These are phyloP conservation scores for Indicator indicator DNA, from an alignment of 2,113 vertebrate genomes.

Conservation along the genomic window DNA sequence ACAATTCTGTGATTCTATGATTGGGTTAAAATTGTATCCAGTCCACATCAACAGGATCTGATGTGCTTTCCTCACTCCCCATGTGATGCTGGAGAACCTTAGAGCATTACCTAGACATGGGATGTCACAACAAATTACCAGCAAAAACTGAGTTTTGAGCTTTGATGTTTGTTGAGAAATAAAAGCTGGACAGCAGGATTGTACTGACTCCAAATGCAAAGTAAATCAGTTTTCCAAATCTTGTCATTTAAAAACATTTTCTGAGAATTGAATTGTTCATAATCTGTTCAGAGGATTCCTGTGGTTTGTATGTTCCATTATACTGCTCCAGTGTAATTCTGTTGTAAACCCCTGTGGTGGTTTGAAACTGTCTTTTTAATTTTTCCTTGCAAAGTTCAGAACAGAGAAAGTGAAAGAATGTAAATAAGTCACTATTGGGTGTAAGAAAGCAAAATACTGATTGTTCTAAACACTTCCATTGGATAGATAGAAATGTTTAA, in stretches of 20 bases:
- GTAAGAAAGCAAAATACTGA: too few species aligned
- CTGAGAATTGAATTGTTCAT: background rate
- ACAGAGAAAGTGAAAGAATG: too few species aligned
- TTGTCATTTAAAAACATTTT: background rate
- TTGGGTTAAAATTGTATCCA: accelerated
- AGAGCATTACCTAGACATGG: background rate
- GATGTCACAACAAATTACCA: background rate
- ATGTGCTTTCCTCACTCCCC: background rate
- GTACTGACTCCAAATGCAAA: background rate
- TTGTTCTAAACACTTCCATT: too few species aligned
- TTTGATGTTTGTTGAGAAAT: background rate
- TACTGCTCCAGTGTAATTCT: background rate
- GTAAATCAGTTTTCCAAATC: background rate
- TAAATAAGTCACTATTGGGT: too few species aligned
- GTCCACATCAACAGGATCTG: background rate
- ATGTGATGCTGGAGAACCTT: accelerated
- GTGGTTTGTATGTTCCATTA: accelerated
- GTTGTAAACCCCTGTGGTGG: background rate
- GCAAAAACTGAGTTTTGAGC: background rate
- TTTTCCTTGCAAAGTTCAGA: too few species aligned
- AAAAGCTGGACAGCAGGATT: background rate
- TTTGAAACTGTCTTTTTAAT: too few species aligned
- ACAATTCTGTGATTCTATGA: too few species aligned
- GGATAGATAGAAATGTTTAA: too few species aligned
- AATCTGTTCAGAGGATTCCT: background rate